A percentile compares a stretch with the other conserved stretches of the same genome.
Evolutionary conservation across 2,797 vertebrate species (phyloP).

Genomic region (Chelonia mydas): DNA sequence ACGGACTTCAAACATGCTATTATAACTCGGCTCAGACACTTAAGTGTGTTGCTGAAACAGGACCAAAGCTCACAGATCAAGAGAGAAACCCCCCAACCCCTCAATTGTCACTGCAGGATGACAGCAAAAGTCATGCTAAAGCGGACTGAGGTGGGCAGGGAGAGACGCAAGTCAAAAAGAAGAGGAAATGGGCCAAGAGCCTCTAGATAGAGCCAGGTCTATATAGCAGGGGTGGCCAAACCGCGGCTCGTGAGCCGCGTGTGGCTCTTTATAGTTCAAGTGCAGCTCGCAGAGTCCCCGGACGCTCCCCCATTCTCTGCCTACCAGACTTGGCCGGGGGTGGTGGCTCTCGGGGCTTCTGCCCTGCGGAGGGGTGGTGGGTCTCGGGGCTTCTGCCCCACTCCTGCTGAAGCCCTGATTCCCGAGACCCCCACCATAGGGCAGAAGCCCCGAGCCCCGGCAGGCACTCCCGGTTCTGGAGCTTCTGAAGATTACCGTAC

Average conservation of each 20-base stretch:
- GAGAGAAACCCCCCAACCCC: fast-evolving
- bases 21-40: background rate
- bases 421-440: too few species aligned
- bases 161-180: fast-evolving
- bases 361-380: background rate
- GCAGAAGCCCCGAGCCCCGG: too few species aligned
- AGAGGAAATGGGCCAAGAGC: background rate
- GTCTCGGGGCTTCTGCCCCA: too few species aligned
- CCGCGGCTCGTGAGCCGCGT: too few species aligned
- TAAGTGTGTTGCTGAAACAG: fast-evolving
- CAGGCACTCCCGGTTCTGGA: too few species aligned
- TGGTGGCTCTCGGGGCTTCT: too few species aligned
- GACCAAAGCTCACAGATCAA: background rate
- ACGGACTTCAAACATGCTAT: background rate
- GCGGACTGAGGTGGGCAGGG: fast-evolving
- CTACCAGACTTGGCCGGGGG: too few species aligned
- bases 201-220: background rate
- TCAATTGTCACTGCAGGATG: background rate
- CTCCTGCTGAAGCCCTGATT: too few species aligned
- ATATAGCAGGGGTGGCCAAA: background rate
- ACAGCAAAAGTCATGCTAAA: fast-evolving
- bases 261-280: too few species aligned
- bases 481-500: too few species aligned
- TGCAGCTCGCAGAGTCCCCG: too few species aligned
- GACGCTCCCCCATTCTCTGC: too few species aligned